A percentile compares a stretch with the other conserved stretches of the same genome.
Evolutionary conservation across 64 coral and sea anemone genomes (phyloP).

Genomic region (Stichodactyla mertensii): DNA sequence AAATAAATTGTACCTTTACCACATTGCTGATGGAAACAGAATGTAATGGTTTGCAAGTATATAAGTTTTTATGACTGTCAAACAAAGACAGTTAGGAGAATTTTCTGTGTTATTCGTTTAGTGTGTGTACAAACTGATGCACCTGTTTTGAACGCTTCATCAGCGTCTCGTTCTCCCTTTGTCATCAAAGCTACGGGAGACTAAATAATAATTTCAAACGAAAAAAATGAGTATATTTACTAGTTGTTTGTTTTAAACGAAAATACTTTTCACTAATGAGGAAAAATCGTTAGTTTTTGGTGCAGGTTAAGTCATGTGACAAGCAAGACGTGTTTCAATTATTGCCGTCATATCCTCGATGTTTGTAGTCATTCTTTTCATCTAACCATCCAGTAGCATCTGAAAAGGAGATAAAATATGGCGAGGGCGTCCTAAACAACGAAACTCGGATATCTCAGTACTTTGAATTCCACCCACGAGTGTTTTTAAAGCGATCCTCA

Average conservation of each 20-base stretch:
- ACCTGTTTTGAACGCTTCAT: not conserved
- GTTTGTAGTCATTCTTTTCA: not conserved
- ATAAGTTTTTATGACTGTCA: not conserved
- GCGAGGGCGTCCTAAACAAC: conserved; percentile 9
- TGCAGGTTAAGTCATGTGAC: not conserved
- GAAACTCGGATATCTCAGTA: not conserved
- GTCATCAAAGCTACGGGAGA: not conserved
- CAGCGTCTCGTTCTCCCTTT: not conserved
- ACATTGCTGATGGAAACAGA: not conserved
- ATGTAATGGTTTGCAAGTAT: not conserved
- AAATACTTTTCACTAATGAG: not conserved
- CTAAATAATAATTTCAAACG: not conserved
- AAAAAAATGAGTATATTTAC: not conserved
- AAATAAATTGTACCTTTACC: not conserved
- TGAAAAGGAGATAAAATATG: not conserved
- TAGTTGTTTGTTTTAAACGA: no score
- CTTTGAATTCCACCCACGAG: not conserved
- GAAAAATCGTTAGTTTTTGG: not conserved
- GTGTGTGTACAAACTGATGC: not conserved
- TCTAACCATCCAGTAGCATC: not conserved
- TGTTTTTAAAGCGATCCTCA: not conserved
- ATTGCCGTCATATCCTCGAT: not conserved
- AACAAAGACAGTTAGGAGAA: not conserved
- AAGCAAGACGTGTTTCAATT: not conserved
- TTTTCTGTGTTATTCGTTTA: not conserved